Conservation (phyloP, 2,888 invertebrate species). For the Adelognathus sp. region DNA sequence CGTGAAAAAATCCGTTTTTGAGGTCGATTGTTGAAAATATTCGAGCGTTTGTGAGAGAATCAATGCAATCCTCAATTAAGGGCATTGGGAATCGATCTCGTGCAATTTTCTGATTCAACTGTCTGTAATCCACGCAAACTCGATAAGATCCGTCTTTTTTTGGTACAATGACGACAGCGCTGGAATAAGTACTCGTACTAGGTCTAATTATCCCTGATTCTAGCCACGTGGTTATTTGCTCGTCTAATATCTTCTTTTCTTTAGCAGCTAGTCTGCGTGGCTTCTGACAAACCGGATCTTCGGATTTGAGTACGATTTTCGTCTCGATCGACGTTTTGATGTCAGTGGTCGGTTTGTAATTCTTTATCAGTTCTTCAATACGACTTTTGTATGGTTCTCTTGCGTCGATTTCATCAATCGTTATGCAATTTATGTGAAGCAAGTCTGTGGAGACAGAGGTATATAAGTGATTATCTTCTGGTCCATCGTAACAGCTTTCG, state of each 20-base stretch:
- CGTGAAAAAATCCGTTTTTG: slow-evolving; percentile 57
- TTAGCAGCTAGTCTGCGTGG: slow-evolving; percentile 64
- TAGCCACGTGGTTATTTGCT: slow-evolving; percentile 71
- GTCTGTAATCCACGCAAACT: slow-evolving; percentile 77
- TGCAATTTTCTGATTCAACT: slow-evolving; percentile 67
- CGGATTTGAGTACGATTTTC: slow-evolving; percentile 69
- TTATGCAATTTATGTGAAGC: slow-evolving; percentile 37
- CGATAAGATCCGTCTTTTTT: slow-evolving; percentile 66
- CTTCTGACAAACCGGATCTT: slow-evolving; percentile 65
- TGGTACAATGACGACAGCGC: slow-evolving; percentile 68
- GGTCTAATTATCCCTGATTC: slow-evolving; percentile 69
- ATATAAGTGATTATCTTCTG: not conserved
- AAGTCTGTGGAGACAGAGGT: not conserved
- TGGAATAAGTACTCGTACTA: slow-evolving; percentile 72
- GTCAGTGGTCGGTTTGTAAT: slow-evolving; percentile 63
- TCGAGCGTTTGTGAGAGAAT: slow-evolving; percentile 30
- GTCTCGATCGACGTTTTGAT: slow-evolving; percentile 65
- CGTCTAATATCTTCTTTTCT: slow-evolving; percentile 66
- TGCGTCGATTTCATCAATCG: slow-evolving; percentile 53
- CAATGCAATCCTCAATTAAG: slow-evolving; percentile 59
- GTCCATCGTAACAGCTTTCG: not conserved
- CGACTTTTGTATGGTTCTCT: slow-evolving; percentile 55
- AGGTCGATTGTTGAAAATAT: slow-evolving; percentile 61
- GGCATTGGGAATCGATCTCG: slow-evolving; percentile 62
- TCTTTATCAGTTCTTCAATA: slow-evolving; percentile 54